Percentiles rank a stretch among this genome's conserved stretches.
These are phyloP conservation scores for Conchocele bisecta DNA, from an alignment of 2,888 invertebrate genomes.

Conservation along the genomic window DNA sequence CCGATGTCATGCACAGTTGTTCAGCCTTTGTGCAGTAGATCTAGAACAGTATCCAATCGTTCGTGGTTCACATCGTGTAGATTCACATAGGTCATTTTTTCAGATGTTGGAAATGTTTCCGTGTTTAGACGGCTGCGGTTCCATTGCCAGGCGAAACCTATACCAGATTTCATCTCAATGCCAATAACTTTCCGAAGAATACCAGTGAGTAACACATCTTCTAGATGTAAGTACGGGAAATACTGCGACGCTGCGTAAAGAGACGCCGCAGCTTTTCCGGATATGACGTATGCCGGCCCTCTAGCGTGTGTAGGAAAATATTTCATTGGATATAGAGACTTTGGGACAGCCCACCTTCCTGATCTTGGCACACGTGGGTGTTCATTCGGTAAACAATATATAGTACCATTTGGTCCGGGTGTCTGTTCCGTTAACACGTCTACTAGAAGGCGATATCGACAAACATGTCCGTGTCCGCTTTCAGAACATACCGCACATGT, in stretches of 20 bases:
- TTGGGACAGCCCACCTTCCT: slow-evolving; percentile 65
- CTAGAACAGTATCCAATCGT: no score
- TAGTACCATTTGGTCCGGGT: slow-evolving; percentile 45
- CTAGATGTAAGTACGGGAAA: slow-evolving; percentile 66
- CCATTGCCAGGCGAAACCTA: no score
- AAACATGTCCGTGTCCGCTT: slow-evolving; percentile 63
- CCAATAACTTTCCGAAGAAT: slow-evolving; percentile 60
- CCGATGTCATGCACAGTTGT: no score
- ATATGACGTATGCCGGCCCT: slow-evolving; percentile 69
- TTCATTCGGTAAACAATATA: slow-evolving; percentile 53
- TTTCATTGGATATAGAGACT: slow-evolving; percentile 52
- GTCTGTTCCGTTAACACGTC: slow-evolving; percentile 25
- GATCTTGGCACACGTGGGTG: slow-evolving; percentile 48
- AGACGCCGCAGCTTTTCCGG: slow-evolving; percentile 51
- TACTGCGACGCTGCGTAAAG: slow-evolving; percentile 60
- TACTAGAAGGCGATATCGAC: slow-evolving; percentile 53
- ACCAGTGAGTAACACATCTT: slow-evolving; percentile 75
- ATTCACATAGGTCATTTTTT: no score
- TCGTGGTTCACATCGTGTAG: no score
- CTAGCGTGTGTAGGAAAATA: slow-evolving; percentile 64
- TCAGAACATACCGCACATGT: slow-evolving; percentile 54
- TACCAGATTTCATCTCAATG: no score
- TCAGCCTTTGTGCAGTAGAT: no score
- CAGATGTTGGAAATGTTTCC: no score
- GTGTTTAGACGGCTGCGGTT: no score